Evolutionary conservation across 2,113 vertebrate genomes (phyloP), one percentile per base, ranked within the genome.

Genomic region (Dascyllus trimaculatus): DNA sequence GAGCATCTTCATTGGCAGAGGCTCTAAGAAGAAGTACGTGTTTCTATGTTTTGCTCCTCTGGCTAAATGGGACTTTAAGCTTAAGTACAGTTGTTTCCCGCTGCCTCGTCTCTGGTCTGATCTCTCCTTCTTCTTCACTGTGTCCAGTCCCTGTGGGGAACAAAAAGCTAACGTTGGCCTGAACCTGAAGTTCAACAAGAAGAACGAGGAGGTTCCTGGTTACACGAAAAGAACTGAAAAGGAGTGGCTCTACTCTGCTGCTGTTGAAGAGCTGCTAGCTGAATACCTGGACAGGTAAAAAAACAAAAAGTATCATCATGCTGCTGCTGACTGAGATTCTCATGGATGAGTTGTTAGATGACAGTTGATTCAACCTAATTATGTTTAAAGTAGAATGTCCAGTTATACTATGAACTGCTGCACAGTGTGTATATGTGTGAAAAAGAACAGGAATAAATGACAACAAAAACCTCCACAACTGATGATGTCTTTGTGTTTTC

Each of bases 151-250:
- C 48, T 97, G 97, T 84, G 98, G 98, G 84, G 98, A 99, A 84
- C 98, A 99, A 84, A 98, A 94, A 92, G 93, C 95, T 29, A 99
- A 99, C 57, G 96, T 97, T 59, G 98, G 98, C 60, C 94, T 99
- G 71, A 99, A 99, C 91, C 94, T 99, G 52, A 99, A 99, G 85
- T 99, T 99, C 88, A 99, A 97, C 94, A 99, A 99, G 93, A 99
- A 99, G 92, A 99, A 99, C 66, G 98, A 99, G 88, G 98, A 99
- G 89, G 98, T 99, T 59, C 97, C 98, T 62, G 98, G 98, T 13
- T 99, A 99, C 85, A 99, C 98, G 35, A 99, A 98, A 93, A 97
- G 95, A 85, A 96, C 96, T 3, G 97, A 98, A 71, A 99, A 95
- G 24, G 98, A 99, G 88, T 99, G 98, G 98, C 95, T 96, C n/a